Evolutionary conservation across 2,113 vertebrate genomes (phyloP).

Genomic region (Tringa solitaria): DNA sequence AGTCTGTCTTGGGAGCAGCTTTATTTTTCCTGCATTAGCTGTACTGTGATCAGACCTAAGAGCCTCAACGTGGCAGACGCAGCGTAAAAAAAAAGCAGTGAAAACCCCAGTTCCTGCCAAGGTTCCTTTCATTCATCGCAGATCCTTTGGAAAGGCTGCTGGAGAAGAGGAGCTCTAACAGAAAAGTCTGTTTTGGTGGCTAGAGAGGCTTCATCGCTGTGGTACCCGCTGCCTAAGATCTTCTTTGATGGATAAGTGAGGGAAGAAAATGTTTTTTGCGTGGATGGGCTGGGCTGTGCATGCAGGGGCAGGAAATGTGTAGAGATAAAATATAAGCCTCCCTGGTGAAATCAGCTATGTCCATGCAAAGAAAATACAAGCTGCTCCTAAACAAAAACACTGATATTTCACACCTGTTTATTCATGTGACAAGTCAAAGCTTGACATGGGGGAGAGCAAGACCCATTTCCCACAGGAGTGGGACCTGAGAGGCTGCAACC

Average conservation of each 20-base stretch:
- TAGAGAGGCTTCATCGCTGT: not conserved
- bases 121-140: not conserved
- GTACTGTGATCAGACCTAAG: slow-evolving; percentile 16
- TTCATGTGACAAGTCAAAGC: not conserved
- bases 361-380: not conserved
- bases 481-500: not conserved
- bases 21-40: slow-evolving; percentile 41
- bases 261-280: not conserved
- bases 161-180: not conserved
- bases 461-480: not conserved
- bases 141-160: not conserved
- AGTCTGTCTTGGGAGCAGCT: slow-evolving; percentile 50
- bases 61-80: not conserved
- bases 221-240: not conserved
- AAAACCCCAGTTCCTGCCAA: slow-evolving; percentile 1
- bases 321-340: not conserved
- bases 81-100: not conserved
- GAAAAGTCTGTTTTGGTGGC: not conserved
- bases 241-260: not conserved
- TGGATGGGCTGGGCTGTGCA: not conserved
- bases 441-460: not conserved
- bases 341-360: not conserved
- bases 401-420: not conserved
- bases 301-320: not conserved
- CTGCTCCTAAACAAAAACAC: not conserved